phyloP scores from a whole-genome alignment of 2,888 invertebrate genomes.

The Brenthis ino region DNA sequence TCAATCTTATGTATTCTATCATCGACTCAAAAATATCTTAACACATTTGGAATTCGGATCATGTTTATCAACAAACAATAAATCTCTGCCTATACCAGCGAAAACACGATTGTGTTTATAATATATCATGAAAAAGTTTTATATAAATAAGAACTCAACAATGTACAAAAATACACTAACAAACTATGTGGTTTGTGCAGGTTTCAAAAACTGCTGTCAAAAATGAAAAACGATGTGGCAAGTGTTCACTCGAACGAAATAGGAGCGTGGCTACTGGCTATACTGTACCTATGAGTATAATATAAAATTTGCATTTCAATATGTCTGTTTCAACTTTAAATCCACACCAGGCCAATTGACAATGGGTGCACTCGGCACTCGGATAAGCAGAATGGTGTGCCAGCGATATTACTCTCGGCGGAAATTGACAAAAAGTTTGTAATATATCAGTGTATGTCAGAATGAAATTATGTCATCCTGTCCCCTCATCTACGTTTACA shows the following conservation, averaged over 20 bases:
- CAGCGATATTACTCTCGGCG: constrained; percentile 18
- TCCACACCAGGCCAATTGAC: constrained; percentile 44
- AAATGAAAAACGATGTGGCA: background rate
- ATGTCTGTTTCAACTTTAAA: constrained; percentile 57
- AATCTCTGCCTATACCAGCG: background rate
- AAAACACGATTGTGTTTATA: background rate
- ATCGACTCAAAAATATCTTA: constrained; percentile 1
- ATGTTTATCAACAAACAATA: constrained; percentile 10
- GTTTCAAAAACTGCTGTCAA: constrained; percentile 5
- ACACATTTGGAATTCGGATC: background rate
- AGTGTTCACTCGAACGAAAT: constrained; percentile 12
- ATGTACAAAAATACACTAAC: background rate
- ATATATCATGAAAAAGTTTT: background rate
- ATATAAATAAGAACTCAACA: constrained; percentile 4
- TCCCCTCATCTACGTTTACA: constrained; percentile 50
- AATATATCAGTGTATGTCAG: constrained; percentile 52
- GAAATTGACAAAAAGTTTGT: constrained; percentile 45
- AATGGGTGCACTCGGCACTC: constrained; percentile 21
- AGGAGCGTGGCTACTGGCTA: background rate
- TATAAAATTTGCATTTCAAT: constrained; percentile 56
- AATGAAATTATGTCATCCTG: constrained; percentile 67
- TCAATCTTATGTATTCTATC: background rate
- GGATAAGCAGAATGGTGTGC: constrained; percentile 13
- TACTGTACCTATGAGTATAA: background rate
- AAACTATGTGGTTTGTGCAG: background rate